Evolutionary conservation across 2,797 vertebrate species (phyloP).

Genomic region (Cossypha dichroa): DNA sequence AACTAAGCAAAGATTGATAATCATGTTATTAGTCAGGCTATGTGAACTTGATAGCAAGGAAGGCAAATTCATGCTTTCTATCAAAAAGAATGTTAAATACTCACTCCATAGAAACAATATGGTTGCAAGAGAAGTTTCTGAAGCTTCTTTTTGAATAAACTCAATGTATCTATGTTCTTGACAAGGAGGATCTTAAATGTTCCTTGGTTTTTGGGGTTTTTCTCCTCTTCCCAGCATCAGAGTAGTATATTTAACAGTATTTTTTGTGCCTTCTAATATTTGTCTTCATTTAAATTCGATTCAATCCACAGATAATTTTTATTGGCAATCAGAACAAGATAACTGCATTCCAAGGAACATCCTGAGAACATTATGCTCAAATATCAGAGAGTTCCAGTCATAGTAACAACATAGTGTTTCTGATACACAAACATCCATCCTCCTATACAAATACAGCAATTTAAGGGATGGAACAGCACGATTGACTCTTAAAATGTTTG

Average conservation of each 20-base stretch:
- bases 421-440: slow-evolving; percentile 65
- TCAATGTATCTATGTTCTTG: not conserved
- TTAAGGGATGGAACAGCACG: slow-evolving; percentile 1
- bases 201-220: not conserved
- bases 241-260: not conserved
- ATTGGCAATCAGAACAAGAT: not conserved
- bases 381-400: not conserved
- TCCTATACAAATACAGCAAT: slow-evolving; percentile 67
- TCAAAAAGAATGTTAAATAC: not conserved
- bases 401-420: slow-evolving; percentile 27
- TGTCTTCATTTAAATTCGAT: not conserved
- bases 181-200: not conserved
- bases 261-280: not conserved
- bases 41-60: not conserved
- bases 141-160: not conserved
- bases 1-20: not conserved
- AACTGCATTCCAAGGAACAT: slow-evolving; percentile 56
- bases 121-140: not conserved
- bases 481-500: slow-evolving; percentile 2
- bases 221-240: not conserved
- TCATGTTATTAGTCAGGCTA: not conserved
- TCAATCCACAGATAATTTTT: slow-evolving; percentile 39
- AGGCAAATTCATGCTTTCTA: not conserved
- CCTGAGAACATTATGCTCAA: slow-evolving; percentile 52
- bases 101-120: not conserved